Evolutionary conservation across 2,888 invertebrate genomes (phyloP).

Genomic region (Rhingia campestris): DNA sequence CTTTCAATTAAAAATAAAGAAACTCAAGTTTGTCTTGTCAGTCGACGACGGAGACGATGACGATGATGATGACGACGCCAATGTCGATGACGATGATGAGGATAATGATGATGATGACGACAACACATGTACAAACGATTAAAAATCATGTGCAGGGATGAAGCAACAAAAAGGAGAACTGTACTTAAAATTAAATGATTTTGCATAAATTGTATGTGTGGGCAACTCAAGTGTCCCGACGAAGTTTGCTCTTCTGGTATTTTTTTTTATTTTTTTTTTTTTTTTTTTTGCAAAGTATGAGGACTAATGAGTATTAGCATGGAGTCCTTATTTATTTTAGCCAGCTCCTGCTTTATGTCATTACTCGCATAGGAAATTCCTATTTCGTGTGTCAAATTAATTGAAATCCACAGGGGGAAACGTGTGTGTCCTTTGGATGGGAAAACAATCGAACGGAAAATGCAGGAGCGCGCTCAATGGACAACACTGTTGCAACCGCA

Average conservation of each 20-base stretch:
- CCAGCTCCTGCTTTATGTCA: constrained; percentile 17
- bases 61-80: not conserved
- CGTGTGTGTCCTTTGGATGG: not conserved
- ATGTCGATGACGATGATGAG: too few relatives aligned
- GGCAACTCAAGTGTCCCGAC: constrained; percentile 11
- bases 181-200: constrained; percentile 57
- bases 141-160: constrained; percentile 2
- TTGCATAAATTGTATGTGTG: constrained; percentile 30
- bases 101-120: too few relatives aligned
- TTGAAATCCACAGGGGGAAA: constrained; percentile 10
- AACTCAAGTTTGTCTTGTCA: constrained; percentile 43
- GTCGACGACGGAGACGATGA: constrained; percentile 1
- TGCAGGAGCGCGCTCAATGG: not conserved
- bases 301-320: constrained; percentile 51
- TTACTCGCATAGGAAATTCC: constrained; percentile 5
- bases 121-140: not conserved
- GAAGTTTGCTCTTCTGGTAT: constrained; percentile 1
- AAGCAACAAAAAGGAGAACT: constrained; percentile 5
- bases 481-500: not conserved
- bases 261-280: not conserved
- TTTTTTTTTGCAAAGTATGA: constrained; percentile 18
- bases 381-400: constrained; percentile 21
- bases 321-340: constrained; percentile 31
- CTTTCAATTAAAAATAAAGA: constrained; percentile 57
- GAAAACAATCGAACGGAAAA: not conserved